These are phyloP conservation scores for Mimas tiliae DNA, from an alignment of 2,888 invertebrate genomes.

Conservation along the genomic window DNA sequence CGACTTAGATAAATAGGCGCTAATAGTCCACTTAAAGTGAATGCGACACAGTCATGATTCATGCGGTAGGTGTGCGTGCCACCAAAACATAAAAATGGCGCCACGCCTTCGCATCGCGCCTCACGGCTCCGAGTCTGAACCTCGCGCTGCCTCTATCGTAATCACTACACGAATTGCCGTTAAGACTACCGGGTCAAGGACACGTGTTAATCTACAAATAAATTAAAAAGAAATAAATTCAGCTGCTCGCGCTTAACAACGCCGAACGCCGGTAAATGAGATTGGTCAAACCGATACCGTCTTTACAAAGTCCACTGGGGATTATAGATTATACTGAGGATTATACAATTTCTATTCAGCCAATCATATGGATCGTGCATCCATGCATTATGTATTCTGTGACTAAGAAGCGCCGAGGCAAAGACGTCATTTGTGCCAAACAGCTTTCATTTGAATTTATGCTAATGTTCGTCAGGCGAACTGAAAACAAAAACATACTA, in stretches of 20 bases:
- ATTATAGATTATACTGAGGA: not conserved
- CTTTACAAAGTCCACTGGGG: not conserved
- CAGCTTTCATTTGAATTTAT: conserved; percentile 35
- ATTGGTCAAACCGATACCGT: not conserved
- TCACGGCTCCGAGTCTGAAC: conserved; percentile 21
- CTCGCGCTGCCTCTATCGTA: conserved; percentile 37
- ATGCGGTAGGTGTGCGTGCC: conserved; percentile 42
- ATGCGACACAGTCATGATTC: conserved; percentile 41
- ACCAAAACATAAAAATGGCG: conserved; percentile 35
- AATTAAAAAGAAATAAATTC: conserved; percentile 43
- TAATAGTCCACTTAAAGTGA: conserved; percentile 2
- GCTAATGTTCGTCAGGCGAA: conserved; percentile 31
- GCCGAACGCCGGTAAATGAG: not conserved
- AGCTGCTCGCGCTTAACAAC: not conserved
- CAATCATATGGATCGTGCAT: conserved; percentile 2
- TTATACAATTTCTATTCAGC: conserved; percentile 4
- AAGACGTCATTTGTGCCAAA: conserved; percentile 30
- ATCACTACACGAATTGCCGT: conserved; percentile 44
- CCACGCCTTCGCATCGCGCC: conserved; percentile 37
- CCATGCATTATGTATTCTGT: conserved; percentile 8
- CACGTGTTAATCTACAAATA: conserved; percentile 40
- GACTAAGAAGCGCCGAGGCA: not conserved
- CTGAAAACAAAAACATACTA: conserved; percentile 12
- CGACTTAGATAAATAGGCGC: not conserved
- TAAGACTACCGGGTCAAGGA: conserved; percentile 44